Base-by-base conservation (phyloP, 2,113 vertebrate genomes). In the Caloenas nicobarica region DNA sequence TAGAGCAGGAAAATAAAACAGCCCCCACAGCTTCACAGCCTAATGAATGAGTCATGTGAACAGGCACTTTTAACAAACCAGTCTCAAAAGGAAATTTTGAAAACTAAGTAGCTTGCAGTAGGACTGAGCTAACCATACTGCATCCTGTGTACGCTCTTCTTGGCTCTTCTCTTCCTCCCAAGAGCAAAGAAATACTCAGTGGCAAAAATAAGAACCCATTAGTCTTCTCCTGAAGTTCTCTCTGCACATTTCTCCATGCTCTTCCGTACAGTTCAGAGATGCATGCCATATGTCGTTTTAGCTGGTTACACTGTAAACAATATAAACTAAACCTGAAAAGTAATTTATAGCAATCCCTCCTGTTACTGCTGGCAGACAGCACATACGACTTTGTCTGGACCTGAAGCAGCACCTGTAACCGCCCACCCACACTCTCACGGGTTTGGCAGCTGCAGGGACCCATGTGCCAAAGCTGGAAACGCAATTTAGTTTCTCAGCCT, bases 31-130 rank as follows among this genome's bases (percentile, higher is more conserved):
- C 80, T 64, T 62, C 86, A 44, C 34, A 77, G 68, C 6, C 24
- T 87, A 86, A 95, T 61, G 33, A 81, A 64, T 92, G 69, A 83
- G 64, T 92, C 84, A 93, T 94, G 53, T 50, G 61, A 86, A 66
- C 56, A 17, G 34, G 33, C 79, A 24, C 40, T 85, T 74, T 21
- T 54, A 89, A 87, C 33, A 58, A 83, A 77, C 34, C 48, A 40
- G 33, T 66, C 81, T 86, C 50, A 23, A 92, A 93, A 90, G 57
- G 65, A 93, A 81, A 88, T 76, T 65, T 2, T 90, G 51, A 88
- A 89, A 95, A 86, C 44, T 68, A 86, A 78, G 89, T 23, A 64
- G 66, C 38, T 85, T 84, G 54, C 73, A 82, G 89, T 66, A 80
- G 23, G 50, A 85, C 83, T 70, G 53, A 62, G 64, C 60, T 83